These are phyloP conservation scores for Anseranas semipalmata DNA, from an alignment of 2,113 vertebrate species.

Conservation along the genomic window DNA sequence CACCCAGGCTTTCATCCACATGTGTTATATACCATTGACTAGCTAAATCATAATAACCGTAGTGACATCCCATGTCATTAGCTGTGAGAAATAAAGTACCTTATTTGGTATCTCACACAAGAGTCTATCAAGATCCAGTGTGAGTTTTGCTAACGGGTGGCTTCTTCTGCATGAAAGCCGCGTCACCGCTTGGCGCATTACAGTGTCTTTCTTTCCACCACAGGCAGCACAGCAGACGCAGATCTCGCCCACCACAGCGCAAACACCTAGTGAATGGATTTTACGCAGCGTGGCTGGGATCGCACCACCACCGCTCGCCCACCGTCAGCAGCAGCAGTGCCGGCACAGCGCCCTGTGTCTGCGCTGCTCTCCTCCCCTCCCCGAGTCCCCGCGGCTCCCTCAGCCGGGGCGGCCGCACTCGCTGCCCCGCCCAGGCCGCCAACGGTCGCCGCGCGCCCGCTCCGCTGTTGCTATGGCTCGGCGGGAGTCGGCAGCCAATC, in stretches of 20 bases:
- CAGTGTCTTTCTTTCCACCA: neutral
- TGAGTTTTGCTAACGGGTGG: neutral
- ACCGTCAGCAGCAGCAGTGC: neutral
- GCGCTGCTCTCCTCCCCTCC: no score
- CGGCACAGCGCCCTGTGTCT: neutral
- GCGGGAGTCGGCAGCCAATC: conserved; percentile 59
- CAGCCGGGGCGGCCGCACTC: neutral
- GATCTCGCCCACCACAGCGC: neutral
- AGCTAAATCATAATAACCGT: neutral
- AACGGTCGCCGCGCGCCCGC: neutral
- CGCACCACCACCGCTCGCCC: neutral
- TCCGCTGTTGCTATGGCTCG: conserved; percentile 69
- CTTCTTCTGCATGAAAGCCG: neutral
- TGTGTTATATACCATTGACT: neutral
- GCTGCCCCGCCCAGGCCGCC: neutral
- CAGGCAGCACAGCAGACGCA: neutral
- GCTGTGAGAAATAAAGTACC: neutral
- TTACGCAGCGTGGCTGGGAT: fast-evolving
- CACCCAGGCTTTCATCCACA: neutral
- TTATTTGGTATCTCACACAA: neutral
- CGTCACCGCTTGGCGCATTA: neutral
- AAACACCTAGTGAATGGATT: fast-evolving
- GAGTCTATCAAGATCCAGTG: neutral
- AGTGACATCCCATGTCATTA: neutral
- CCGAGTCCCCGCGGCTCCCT: neutral